Evolutionary conservation across 2,888 invertebrate genomes (phyloP).

Genomic region (Eurytoma californica): DNA sequence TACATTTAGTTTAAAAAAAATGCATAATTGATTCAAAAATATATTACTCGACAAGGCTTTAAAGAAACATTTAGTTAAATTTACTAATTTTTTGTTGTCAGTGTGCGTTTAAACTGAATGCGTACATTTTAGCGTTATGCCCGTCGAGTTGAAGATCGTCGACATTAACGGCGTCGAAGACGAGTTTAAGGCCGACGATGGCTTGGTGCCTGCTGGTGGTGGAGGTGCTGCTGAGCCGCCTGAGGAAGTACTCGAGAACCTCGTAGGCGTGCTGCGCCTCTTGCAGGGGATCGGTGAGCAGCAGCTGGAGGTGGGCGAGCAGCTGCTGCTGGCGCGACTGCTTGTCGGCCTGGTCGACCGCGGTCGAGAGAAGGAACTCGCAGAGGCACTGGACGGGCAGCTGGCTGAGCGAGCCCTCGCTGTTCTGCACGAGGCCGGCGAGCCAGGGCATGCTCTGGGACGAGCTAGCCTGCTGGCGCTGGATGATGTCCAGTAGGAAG

Average conservation of each 20-base stretch:
- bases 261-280: slow-evolving; percentile 84
- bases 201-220: slow-evolving; percentile 87
- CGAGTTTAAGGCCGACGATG: slow-evolving; percentile 83
- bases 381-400: slow-evolving; percentile 98
- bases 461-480: slow-evolving; percentile 86
- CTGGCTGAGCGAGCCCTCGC: slow-evolving; percentile 90
- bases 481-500: slow-evolving; percentile 93
- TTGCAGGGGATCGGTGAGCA: slow-evolving; percentile 77
- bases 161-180: slow-evolving; percentile 77
- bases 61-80: no score
- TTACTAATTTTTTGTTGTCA: no score
- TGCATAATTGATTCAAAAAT: no score
- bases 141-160: slow-evolving; percentile 69
- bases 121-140: slow-evolving; percentile 65
- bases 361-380: slow-evolving; percentile 89
- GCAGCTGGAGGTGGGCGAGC: slow-evolving; percentile 79
- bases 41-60: no score
- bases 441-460: slow-evolving; percentile 98
- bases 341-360: slow-evolving; percentile 80
- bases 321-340: slow-evolving; percentile 88
- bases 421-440: slow-evolving; percentile 93
- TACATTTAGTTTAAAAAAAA: no score
- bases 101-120: slow-evolving; percentile 45
- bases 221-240: slow-evolving; percentile 89
- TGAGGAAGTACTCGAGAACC: slow-evolving; percentile 91